phyloP scores from a whole-genome alignment of 2,113 vertebrate genomes.

The Ia io region DNA sequence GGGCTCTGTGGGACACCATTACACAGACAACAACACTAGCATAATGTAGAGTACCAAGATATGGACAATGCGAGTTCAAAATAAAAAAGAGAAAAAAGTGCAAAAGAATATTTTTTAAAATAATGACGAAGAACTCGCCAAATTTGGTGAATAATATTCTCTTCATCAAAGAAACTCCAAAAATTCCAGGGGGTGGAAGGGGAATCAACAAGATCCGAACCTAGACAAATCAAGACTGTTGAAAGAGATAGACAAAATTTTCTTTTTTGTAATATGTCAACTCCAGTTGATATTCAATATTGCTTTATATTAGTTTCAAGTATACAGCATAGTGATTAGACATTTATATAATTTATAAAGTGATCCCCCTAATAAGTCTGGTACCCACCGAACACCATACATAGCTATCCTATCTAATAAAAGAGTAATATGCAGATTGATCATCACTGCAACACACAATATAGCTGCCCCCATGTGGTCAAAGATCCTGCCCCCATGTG shows the following conservation, averaged over 20 bases:
- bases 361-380: not conserved
- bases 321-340: not conserved
- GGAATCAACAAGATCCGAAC: not conserved
- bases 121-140: not conserved
- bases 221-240: not conserved
- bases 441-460: no score
- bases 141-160: not conserved
- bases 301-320: not conserved
- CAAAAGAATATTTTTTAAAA: not conserved
- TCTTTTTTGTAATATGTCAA: not conserved
- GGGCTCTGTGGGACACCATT: not conserved
- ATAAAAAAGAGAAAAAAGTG: not conserved
- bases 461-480: no score
- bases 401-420: not conserved
- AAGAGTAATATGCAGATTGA: no score
- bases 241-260: not conserved
- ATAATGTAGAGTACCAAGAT: not conserved
- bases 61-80: not conserved
- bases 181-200: not conserved
- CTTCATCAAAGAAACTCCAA: not conserved
- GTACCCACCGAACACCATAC: not conserved
- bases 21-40: not conserved
- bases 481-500: no score
- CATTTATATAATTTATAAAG: not conserved
- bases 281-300: not conserved